These are phyloP conservation scores for Gymnosoma rotundatum DNA, from an alignment of 2,888 invertebrate genomes.

Conservation along the genomic window DNA sequence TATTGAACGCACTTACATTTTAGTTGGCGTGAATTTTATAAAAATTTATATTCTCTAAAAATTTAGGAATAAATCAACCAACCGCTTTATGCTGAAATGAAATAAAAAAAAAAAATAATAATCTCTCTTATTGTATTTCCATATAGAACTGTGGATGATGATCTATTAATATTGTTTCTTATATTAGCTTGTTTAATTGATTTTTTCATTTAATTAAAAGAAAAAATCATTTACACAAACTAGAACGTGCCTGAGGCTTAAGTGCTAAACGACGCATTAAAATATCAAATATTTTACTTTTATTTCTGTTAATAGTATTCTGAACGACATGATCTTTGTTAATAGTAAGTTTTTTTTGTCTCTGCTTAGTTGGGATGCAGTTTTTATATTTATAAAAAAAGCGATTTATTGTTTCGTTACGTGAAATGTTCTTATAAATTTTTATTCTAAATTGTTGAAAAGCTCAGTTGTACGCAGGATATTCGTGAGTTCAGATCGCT, in stretches of 20 bases:
- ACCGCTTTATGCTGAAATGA: too few relatives aligned
- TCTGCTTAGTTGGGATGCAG: slow-evolving; percentile 5
- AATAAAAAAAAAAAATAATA: too few relatives aligned
- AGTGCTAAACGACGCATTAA: not conserved
- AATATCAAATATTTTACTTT: slow-evolving; percentile 29
- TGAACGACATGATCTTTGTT: slow-evolving; percentile 23
- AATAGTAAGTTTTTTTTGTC: slow-evolving; percentile 33
- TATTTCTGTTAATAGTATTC: slow-evolving; percentile 26
- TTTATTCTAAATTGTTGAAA: slow-evolving; percentile 37
- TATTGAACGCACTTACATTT: too few relatives aligned
- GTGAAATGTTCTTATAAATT: slow-evolving; percentile 63
- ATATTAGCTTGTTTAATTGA: too few relatives aligned
- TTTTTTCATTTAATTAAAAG: too few relatives aligned
- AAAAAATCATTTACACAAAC: too few relatives aligned
- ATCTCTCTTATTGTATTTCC: too few relatives aligned
- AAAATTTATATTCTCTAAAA: too few relatives aligned
- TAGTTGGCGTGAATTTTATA: too few relatives aligned
- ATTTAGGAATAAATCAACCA: too few relatives aligned
- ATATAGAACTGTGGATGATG: too few relatives aligned
- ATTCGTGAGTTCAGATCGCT: slow-evolving; percentile 68
- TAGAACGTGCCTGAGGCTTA: slow-evolving; percentile 45
- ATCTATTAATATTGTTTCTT: too few relatives aligned
- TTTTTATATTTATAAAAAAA: slow-evolving; percentile 28
- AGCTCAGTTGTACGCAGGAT: slow-evolving; percentile 71
- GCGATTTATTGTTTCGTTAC: not conserved